These are phyloP conservation scores for Calycopis cecrops DNA, from an alignment of 1,140 invertebrate genomes.

Conservation along the genomic window DNA sequence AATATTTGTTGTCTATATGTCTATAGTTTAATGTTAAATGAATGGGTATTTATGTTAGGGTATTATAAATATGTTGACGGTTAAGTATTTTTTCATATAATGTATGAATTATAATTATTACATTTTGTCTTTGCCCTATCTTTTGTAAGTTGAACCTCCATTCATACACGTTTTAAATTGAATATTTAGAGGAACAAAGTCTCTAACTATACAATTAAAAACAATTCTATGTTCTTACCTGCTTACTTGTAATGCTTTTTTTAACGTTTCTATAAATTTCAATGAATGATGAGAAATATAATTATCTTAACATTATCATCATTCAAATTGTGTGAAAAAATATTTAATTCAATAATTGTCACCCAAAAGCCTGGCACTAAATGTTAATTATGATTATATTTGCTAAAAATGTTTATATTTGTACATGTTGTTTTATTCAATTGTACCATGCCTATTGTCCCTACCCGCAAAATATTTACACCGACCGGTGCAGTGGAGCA, in stretches of 20 bases:
- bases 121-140: too few relatives aligned
- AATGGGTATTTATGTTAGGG: constrained; percentile 8
- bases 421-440: constrained; percentile 39
- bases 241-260: too few relatives aligned
- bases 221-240: too few relatives aligned
- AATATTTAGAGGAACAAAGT: too few relatives aligned
- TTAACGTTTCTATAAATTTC: too few relatives aligned
- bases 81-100: constrained; percentile 8
- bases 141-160: too few relatives aligned
- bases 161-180: too few relatives aligned
- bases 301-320: too few relatives aligned
- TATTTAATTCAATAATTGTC: constrained; percentile 7
- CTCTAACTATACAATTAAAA: too few relatives aligned
- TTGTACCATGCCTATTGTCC: too few relatives aligned
- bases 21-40: not conserved
- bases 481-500: too few relatives aligned
- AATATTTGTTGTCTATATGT: not conserved
- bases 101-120: not conserved
- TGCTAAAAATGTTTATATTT: constrained; percentile 67
- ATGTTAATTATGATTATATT: constrained; percentile 45
- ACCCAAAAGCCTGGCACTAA: constrained; percentile 41
- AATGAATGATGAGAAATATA: too few relatives aligned
- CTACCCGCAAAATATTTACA: not conserved
- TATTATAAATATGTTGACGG: not conserved
- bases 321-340: constrained; percentile 1